Conservation (phyloP, 2,113 vertebrate species). For the Pluvialis apricaria region DNA sequence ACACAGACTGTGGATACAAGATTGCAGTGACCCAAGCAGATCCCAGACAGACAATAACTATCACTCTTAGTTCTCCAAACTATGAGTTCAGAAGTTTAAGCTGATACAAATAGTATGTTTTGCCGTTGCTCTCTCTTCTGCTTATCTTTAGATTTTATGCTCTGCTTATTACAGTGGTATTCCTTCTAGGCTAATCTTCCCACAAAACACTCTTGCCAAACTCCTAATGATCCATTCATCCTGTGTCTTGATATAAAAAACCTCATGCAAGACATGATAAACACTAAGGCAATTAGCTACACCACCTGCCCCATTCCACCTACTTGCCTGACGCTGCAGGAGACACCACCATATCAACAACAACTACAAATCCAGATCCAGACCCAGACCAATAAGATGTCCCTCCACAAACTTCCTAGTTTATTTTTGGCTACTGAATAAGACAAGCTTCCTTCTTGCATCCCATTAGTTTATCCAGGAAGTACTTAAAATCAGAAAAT, state of each 20-base stretch:
- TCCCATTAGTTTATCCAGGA: constrained; percentile 1
- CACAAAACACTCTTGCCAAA: neutral
- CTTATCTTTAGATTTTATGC: constrained; percentile 15
- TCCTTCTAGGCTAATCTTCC: constrained; percentile 1
- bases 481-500: neutral
- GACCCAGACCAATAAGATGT: neutral
- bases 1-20: neutral
- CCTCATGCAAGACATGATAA: neutral
- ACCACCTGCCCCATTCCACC: neutral
- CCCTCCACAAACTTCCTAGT: neutral
- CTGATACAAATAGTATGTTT: neutral
- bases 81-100: constrained; percentile 28
- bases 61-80: neutral
- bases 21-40: neutral
- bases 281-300: neutral
- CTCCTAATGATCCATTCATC: neutral
- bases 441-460: neutral
- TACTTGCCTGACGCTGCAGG: neutral
- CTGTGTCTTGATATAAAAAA: constrained; percentile 8
- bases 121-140: neutral
- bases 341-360: neutral
- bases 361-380: neutral
- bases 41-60: constrained; percentile 1
- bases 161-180: neutral
- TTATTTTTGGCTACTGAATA: neutral